These are phyloP conservation scores for Sinocyclocheilus rhinocerous DNA, from an alignment of 2,113 vertebrate species.

Conservation along the genomic window DNA sequence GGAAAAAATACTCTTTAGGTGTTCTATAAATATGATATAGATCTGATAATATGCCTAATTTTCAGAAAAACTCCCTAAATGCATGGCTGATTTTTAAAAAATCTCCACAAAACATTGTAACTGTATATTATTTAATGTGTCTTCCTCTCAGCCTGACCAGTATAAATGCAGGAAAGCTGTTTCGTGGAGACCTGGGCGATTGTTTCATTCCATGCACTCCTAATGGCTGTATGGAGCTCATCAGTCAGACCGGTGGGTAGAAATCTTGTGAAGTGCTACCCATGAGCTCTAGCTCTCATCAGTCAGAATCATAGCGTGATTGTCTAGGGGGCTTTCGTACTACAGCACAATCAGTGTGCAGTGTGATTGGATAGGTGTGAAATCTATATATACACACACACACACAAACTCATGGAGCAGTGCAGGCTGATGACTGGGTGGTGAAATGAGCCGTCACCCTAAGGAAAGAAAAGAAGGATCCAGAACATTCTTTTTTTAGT, in stretches of 20 bases:
- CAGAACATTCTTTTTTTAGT: not conserved
- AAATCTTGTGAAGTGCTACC: not conserved
- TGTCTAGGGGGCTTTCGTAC: not conserved
- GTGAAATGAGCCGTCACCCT: slow-evolving; percentile 7
- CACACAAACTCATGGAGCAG: not conserved
- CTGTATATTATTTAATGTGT: not conserved
- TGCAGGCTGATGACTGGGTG: not conserved
- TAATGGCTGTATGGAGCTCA: slow-evolving; percentile 94
- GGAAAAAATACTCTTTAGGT: no score
- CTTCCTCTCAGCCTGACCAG: slow-evolving; percentile 81
- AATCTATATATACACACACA: slow-evolving; percentile 4
- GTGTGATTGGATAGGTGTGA: slow-evolving; percentile 13
- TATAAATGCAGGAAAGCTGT: slow-evolving; percentile 89
- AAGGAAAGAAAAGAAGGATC: not conserved
- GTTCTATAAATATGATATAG: no score
- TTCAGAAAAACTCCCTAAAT: not conserved
- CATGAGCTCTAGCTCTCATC: not conserved
- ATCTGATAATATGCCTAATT: not conserved
- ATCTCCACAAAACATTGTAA: not conserved
- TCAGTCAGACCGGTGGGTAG: slow-evolving; percentile 85
- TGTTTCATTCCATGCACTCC: slow-evolving; percentile 95
- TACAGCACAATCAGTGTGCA: not conserved
- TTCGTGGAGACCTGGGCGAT: slow-evolving; percentile 86
- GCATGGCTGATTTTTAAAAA: not conserved
- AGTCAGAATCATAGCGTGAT: not conserved